Conservation (phyloP, 2,797 vertebrate species). For the Dromococcyx pavoninus region DNA sequence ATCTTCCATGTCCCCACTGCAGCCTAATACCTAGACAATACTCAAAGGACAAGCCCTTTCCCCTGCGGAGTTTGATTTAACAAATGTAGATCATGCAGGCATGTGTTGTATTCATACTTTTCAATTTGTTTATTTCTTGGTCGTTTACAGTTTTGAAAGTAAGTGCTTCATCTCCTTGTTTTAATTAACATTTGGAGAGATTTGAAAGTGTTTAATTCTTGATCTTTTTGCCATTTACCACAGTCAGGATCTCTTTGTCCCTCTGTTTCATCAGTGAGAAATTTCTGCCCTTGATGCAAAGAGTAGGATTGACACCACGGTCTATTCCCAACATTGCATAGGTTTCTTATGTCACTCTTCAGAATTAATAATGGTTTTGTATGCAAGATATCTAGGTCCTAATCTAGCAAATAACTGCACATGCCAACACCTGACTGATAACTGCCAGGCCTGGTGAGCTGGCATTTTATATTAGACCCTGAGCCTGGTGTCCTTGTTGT, state of each 20-base stretch:
- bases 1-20: not conserved
- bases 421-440: not conserved
- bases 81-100: not conserved
- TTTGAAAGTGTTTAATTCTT: constrained; percentile 24
- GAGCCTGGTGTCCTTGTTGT: not conserved
- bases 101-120: not conserved
- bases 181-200: not conserved
- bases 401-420: not conserved
- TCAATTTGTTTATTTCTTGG: not conserved
- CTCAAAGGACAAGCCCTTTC: not conserved
- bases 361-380: not conserved
- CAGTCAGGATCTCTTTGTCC: constrained; percentile 3
- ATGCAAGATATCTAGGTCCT: not conserved
- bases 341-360: not conserved
- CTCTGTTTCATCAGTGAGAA: not conserved
- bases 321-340: not conserved
- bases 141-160: not conserved
- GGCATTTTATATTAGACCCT: not conserved
- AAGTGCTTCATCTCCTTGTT: constrained; percentile 21
- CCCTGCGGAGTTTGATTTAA: not conserved
- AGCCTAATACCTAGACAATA: not conserved
- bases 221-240: constrained; percentile 37
- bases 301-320: constrained; percentile 4
- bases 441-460: fast-evolving
- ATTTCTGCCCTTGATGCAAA: not conserved